Conservation (phyloP, 2,888 invertebrate species). For the Ennomos erosarius region DNA sequence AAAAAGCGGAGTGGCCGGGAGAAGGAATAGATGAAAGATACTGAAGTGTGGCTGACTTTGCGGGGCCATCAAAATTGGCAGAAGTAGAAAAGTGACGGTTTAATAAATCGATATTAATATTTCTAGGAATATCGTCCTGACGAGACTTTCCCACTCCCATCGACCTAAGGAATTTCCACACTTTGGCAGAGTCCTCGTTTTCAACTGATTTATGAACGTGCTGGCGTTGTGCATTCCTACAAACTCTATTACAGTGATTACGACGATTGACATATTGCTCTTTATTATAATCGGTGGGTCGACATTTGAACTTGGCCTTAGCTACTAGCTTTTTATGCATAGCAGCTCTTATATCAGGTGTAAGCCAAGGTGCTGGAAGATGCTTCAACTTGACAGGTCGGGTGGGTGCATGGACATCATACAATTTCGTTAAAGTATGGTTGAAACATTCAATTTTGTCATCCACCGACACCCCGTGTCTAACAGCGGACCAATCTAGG, state of each 20-base stretch:
- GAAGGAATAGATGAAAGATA: constrained; percentile 8
- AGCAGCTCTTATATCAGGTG: neutral
- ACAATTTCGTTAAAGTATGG: neutral
- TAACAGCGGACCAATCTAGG: neutral
- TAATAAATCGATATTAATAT: constrained; percentile 6
- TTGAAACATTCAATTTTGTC: neutral
- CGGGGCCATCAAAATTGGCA: neutral
- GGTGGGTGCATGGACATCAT: constrained; percentile 1
- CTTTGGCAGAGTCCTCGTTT: constrained; percentile 6
- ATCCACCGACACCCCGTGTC: neutral
- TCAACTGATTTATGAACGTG: constrained; percentile 8
- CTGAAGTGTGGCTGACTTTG: neutral
- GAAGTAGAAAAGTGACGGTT: constrained; percentile 13
- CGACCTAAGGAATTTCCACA: constrained; percentile 5
- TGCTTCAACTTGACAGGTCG: neutral
- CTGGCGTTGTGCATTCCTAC: no score
- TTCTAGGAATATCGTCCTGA: neutral
- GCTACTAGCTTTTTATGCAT: neutral
- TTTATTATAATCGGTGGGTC: neutral
- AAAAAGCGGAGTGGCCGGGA: neutral
- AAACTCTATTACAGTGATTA: no score
- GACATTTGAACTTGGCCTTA: neutral
- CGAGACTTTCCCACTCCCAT: constrained; percentile 7
- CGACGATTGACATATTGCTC: neutral
- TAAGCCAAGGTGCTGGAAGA: neutral